A percentile compares a stretch with the other conserved stretches of the same genome.
phyloP scores from a whole-genome alignment of 2,797 vertebrate genomes.

The Gorsachius magnificus region DNA sequence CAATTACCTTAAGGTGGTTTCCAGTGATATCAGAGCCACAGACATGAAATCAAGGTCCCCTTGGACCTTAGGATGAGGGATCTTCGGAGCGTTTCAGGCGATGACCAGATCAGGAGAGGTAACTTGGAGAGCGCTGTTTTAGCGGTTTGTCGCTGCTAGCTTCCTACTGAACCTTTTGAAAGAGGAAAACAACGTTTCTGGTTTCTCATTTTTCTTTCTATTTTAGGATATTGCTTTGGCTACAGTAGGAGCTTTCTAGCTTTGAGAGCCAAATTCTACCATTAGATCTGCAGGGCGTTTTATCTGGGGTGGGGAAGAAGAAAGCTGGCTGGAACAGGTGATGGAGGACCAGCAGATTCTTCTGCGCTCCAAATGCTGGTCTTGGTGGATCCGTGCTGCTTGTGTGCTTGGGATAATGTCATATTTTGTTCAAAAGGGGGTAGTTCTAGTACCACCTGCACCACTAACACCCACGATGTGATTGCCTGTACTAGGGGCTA shows the following conservation, averaged over 20 bases:
- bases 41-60: not conserved
- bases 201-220: conserved; percentile 67
- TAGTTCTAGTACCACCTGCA: not conserved
- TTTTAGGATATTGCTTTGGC: conserved; percentile 64
- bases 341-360: not conserved
- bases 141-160: not conserved
- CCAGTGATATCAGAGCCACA: not conserved
- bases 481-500: not conserved
- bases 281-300: conserved; percentile 34
- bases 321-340: not conserved
- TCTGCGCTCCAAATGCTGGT: not conserved
- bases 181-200: conserved; percentile 62
- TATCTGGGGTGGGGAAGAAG: not conserved
- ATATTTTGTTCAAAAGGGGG: not conserved
- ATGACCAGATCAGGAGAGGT: not conserved
- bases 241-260: conserved; percentile 58
- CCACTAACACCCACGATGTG: not conserved
- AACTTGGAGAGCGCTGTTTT: conserved; percentile 1
- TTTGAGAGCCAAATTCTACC: conserved; percentile 44
- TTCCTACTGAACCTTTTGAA: conserved; percentile 48
- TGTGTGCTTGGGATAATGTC: not conserved
- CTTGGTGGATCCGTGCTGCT: not conserved
- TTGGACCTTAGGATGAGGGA: not conserved
- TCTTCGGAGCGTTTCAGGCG: not conserved
- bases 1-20: conserved; percentile 6